Base-by-base conservation (phyloP, 30 jellyfish, hydroid and myxozoan species). In the Aurelia coerulea region DNA sequence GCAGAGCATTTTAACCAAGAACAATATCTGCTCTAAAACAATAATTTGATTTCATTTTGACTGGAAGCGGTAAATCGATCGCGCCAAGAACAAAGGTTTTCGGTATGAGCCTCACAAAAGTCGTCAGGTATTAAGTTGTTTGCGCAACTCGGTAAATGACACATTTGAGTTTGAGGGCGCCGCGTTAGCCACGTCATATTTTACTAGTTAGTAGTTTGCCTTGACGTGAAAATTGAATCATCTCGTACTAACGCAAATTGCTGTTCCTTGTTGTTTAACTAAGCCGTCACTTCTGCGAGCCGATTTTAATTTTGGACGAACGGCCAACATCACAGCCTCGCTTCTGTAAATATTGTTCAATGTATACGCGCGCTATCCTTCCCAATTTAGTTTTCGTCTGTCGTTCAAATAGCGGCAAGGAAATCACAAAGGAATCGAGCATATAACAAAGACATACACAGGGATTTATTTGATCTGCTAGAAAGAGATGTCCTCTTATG, bases 271-370 rank as follows among this genome's bases (percentile, higher is more conserved):
- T 67, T 53, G 73, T 71, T 53, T 71, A 83, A 64, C 65, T 69
- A 83, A 83, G 92, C 92, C 92, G 92, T 59, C 85, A 72, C 85
- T 39, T 10, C 78, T 76, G 56, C 72, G 52, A 17, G 68, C 68
- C 78, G 76, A 76, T 64, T 64, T 83, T 62, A 83, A 83, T 62
- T 60, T 62, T 54, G 52, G 92, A 60, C 85, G 74, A 73, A 35
- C 93, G 92, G 92, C 92, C 86, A 83, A 83, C 84, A 70, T 83
- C 92, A 83, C 33, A 84, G 93, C 93, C 93, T 84, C 93, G 93
- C 78, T 84, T 73, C 93, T 84, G 93, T 84, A 68, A 84, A 84
- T 84, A 84, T 84, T 84, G 67, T 84, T 73, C 85, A 65, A 84
- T 78, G 88, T 87, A 66, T 73, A 73, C 53, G 93, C 56, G 93